phyloP scores from a whole-genome alignment of 2,888 invertebrate genomes.

The Podotricha telesiphe region DNA sequence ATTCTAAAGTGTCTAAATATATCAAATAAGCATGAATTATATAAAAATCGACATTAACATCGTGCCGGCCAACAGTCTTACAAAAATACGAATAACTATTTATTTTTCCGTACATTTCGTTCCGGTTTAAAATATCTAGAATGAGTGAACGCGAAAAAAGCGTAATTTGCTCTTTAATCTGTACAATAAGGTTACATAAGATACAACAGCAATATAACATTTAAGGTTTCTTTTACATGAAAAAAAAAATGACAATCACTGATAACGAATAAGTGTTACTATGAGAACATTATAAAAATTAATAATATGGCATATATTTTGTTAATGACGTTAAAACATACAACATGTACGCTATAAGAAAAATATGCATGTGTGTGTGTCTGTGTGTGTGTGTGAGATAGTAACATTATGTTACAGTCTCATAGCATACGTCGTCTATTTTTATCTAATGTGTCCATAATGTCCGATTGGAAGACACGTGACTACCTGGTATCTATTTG shows the following conservation, averaged over 20 bases:
- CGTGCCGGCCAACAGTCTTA: too few species aligned
- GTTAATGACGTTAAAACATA: not conserved
- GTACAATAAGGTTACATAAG: too few species aligned
- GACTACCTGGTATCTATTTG: constrained; percentile 12
- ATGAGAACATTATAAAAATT: not conserved
- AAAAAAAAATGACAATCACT: not conserved
- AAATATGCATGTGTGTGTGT: constrained; percentile 7
- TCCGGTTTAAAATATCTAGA: too few species aligned
- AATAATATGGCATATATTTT: not conserved
- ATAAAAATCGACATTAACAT: too few species aligned
- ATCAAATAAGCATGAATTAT: too few species aligned
- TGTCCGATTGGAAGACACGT: not conserved
- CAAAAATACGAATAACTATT: too few species aligned
- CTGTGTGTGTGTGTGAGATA: not conserved
- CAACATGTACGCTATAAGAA: too few species aligned
- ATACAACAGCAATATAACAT: too few species aligned
- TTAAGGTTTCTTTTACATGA: not conserved
- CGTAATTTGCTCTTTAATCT: too few species aligned
- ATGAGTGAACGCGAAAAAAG: too few species aligned
- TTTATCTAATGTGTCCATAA: not conserved
- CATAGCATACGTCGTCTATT: not conserved
- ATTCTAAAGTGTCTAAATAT: too few species aligned
- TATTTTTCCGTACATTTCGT: too few species aligned
- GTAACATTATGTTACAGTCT: not conserved
- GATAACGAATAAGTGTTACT: not conserved